These are phyloP conservation scores for Alloplasta piceator DNA, from an alignment of 2,888 invertebrate genomes.

Conservation along the genomic window DNA sequence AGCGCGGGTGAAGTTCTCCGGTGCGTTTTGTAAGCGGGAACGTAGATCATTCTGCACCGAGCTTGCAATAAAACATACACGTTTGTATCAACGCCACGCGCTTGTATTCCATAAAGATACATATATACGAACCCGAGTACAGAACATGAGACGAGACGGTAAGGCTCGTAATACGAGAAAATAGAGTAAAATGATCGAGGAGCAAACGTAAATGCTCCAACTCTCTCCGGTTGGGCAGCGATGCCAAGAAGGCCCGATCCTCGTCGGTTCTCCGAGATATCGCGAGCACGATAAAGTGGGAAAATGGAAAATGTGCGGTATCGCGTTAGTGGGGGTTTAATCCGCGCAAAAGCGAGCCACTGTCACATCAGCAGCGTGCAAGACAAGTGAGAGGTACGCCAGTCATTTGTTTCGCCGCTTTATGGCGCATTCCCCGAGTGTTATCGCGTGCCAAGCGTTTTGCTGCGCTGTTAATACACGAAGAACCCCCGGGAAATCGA, in stretches of 20 bases:
- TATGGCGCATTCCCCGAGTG: constrained; percentile 66
- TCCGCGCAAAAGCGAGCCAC: constrained; percentile 54
- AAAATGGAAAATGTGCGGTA: constrained; percentile 25
- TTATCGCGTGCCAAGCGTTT: constrained; percentile 67
- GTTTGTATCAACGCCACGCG: constrained; percentile 5
- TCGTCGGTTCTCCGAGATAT: constrained; percentile 8
- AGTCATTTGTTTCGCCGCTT: constrained; percentile 71
- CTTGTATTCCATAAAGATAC: constrained; percentile 50
- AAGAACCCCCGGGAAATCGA: constrained; percentile 34
- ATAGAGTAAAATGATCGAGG: constrained; percentile 44
- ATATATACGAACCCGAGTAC: constrained; percentile 34
- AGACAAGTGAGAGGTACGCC: constrained; percentile 70
- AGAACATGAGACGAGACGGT: constrained; percentile 46
- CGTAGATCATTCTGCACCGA: constrained; percentile 41
- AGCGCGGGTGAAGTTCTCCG: constrained; percentile 38
- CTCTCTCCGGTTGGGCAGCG: neutral
- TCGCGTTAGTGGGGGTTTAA: constrained; percentile 49
- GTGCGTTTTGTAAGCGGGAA: constrained; percentile 25
- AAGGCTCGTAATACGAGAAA: constrained; percentile 42
- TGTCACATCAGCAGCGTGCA: constrained; percentile 58
- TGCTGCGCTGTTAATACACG: constrained; percentile 40
- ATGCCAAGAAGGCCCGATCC: constrained; percentile 54
- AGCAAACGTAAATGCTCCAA: constrained; percentile 22
- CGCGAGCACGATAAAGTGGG: constrained; percentile 29
- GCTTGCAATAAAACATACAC: constrained; percentile 2